These are phyloP conservation scores for Myotis yumanensis DNA, from an alignment of 2,113 vertebrate species.

Conservation along the genomic window DNA sequence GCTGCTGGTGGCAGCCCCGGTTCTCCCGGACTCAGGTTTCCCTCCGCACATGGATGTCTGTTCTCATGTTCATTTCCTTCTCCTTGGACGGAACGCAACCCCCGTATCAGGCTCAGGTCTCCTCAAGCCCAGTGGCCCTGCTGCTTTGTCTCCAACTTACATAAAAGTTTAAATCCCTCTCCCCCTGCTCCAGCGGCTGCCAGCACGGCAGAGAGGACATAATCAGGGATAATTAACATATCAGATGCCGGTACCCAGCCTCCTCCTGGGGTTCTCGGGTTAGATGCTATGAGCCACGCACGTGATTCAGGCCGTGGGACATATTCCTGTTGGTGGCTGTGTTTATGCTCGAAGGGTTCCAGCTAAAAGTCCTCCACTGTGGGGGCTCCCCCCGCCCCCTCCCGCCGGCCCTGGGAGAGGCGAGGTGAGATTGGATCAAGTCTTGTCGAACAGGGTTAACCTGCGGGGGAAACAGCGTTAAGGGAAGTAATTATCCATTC, in stretches of 20 bases:
- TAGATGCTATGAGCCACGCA: conserved; percentile 70
- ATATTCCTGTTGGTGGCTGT: conserved; percentile 53
- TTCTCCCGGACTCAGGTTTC: conserved; percentile 66
- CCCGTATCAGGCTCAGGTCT: conserved; percentile 61
- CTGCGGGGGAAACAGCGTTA: conserved; percentile 71
- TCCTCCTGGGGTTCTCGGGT: conserved; percentile 70
- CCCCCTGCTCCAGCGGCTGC: conserved; percentile 68
- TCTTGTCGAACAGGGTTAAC: conserved; percentile 83
- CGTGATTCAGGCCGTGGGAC: conserved; percentile 64
- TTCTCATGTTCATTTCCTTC: conserved; percentile 73
- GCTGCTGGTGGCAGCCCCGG: neutral
- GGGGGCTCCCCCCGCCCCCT: neutral
- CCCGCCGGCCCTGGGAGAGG: neutral
- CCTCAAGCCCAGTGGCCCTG: conserved; percentile 44
- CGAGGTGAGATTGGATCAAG: conserved; percentile 73
- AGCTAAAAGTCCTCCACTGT: neutral
- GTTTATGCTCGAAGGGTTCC: conserved; percentile 67
- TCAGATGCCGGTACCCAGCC: conserved; percentile 74
- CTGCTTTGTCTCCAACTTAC: conserved; percentile 70
- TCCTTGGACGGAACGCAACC: conserved; percentile 63
- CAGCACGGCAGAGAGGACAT: conserved; percentile 66
- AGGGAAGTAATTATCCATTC: conserved; percentile 79
- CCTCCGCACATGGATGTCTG: conserved; percentile 50
- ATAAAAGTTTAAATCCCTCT: conserved; percentile 75
- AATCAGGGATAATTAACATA: conserved; percentile 74